Conservation (phyloP, 2,888 invertebrate genomes). For the Heliconius cydno region DNA sequence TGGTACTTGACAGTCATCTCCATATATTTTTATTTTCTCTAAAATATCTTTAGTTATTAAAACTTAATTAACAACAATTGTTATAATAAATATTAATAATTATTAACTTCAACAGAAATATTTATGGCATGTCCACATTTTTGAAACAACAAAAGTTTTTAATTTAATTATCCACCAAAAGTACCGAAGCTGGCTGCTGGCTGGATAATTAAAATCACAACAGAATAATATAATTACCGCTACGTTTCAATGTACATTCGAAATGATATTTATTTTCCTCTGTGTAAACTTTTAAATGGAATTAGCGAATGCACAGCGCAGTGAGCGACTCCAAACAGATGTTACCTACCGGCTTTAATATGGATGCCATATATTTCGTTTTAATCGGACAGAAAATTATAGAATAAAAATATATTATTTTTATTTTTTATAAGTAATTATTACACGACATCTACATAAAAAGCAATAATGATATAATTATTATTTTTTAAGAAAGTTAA, state of each 20-base stretch:
- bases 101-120: neutral
- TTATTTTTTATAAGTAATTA: neutral
- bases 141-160: neutral
- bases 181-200: neutral
- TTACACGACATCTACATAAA: too few relatives aligned
- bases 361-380: neutral
- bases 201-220: conserved; percentile 18
- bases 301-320: conserved; percentile 29
- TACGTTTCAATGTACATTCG: conserved; percentile 5
- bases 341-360: conserved; percentile 22
- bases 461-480: too few relatives aligned
- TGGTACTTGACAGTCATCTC: too few relatives aligned
- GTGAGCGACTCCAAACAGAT: conserved; percentile 35
- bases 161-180: conserved; percentile 5
- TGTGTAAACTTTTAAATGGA: conserved; percentile 35
- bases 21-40: too few relatives aligned
- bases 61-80: neutral
- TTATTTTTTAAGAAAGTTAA: too few relatives aligned
- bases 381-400: conserved; percentile 4
- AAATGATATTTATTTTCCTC: conserved; percentile 32
- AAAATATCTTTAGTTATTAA: neutral
- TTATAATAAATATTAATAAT: neutral
- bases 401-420: neutral
- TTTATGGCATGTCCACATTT: neutral
- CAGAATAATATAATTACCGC: conserved; percentile 18